phyloP scores from a whole-genome alignment of 1,140 invertebrate genomes.

The Leptonema lineaticorne region DNA sequence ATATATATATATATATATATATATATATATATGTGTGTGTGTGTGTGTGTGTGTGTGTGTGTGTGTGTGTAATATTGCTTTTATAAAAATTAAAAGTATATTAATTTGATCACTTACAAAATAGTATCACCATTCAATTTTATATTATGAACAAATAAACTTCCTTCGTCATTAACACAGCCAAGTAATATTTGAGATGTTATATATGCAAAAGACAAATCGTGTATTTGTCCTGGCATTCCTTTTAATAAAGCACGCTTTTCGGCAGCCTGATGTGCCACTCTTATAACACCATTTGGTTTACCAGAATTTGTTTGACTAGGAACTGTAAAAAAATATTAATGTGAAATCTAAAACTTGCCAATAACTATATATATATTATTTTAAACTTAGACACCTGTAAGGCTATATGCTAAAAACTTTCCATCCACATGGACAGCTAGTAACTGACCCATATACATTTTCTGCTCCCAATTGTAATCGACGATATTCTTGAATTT shows the following conservation, averaged over 20 bases:
- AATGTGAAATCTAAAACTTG: too few species aligned
- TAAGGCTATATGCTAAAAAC: constrained; percentile 87
- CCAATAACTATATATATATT: neutral
- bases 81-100: too few species aligned
- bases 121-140: constrained; percentile 62
- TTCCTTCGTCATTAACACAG: constrained; percentile 81
- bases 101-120: constrained; percentile 47
- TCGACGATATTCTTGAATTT: constrained; percentile 90
- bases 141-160: constrained; percentile 80
- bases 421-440: constrained; percentile 83
- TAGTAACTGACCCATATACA: constrained; percentile 83
- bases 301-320: constrained; percentile 59
- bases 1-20: too few species aligned
- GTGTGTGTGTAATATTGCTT: too few species aligned
- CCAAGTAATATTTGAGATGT: constrained; percentile 75
- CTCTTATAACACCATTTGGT: constrained; percentile 76
- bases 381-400: constrained; percentile 61
- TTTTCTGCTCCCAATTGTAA: constrained; percentile 87
- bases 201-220: constrained; percentile 86
- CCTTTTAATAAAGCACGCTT: constrained; percentile 82
- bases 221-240: constrained; percentile 80
- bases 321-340: constrained; percentile 42
- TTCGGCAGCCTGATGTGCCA: constrained; percentile 73
- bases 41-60: too few species aligned
- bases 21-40: too few species aligned